Conservation (phyloP, 2,113 vertebrate species). For the Oncorhynchus nerka region DNA sequence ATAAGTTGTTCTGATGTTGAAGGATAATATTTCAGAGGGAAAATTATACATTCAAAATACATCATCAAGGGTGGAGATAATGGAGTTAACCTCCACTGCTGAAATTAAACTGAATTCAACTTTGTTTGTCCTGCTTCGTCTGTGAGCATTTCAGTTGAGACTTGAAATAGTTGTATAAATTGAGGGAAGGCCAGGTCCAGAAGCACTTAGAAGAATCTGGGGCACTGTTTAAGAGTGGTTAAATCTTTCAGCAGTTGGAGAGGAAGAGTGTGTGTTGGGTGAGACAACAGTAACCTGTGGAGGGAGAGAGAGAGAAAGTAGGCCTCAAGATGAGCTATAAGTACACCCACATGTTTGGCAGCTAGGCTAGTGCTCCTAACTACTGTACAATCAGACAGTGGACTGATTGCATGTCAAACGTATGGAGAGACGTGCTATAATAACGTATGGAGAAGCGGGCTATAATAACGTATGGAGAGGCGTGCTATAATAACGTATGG, state of each 20-base stretch:
- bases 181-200: conserved; percentile 50
- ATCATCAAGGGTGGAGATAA: conserved; percentile 16
- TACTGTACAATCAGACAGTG: conserved; percentile 45
- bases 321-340: conserved; percentile 60
- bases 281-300: conserved; percentile 3
- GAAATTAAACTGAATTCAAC: conserved; percentile 1
- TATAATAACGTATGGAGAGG: neutral
- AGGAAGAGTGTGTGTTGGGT: conserved; percentile 3
- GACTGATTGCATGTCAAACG: conserved; percentile 44
- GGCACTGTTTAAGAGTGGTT: conserved; percentile 41
- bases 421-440: neutral
- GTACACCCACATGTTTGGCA: conserved; percentile 63
- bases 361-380: conserved; percentile 22
- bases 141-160: conserved; percentile 55
- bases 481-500: no score
- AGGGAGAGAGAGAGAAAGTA: neutral
- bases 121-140: conserved; percentile 10
- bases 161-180: conserved; percentile 46
- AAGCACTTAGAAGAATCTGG: conserved; percentile 50
- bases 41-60: conserved; percentile 15
- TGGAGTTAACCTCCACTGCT: conserved; percentile 27
- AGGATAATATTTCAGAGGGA: conserved; percentile 6
- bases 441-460: neutral
- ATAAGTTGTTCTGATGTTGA: neutral
- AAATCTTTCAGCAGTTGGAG: conserved; percentile 13